Conservation (phyloP, 2,797 vertebrate species). For the Pelodytes ibericus region DNA sequence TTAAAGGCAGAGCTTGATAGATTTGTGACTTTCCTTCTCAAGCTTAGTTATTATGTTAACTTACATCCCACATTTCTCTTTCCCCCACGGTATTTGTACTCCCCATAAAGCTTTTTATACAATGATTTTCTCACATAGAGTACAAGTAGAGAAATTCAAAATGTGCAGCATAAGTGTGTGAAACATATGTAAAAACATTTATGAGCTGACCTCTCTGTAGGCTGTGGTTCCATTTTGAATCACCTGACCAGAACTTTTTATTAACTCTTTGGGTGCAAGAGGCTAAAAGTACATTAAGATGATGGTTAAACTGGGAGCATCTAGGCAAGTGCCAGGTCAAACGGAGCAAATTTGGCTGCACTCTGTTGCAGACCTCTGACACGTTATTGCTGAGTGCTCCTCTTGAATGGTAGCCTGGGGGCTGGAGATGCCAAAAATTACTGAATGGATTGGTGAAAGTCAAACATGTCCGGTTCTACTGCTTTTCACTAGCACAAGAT, state of each 20-base stretch:
- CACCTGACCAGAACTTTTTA: not conserved
- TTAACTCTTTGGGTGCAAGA: not conserved
- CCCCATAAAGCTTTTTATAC: no score
- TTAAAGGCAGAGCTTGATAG: no score
- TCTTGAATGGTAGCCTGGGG: conserved; percentile 14
- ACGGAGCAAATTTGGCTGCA: not conserved
- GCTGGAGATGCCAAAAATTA: conserved; percentile 4
- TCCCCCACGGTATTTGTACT: no score
- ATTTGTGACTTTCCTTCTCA: no score
- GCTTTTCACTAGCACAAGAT: conserved; percentile 23
- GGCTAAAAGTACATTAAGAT: not conserved
- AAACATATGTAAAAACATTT: not conserved
- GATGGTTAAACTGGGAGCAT: not conserved
- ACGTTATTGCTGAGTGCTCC: not conserved
- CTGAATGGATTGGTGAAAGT: conserved; percentile 24
- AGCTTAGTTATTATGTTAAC: no score
- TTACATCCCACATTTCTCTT: no score
- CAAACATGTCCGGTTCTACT: not conserved
- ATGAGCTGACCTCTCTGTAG: not conserved
- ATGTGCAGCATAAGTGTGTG: not conserved
- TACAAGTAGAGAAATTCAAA: not conserved
- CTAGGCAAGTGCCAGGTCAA: not conserved
- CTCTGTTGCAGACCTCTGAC: not conserved
- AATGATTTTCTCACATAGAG: not conserved
- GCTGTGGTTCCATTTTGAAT: not conserved